Percentiles rank a stretch among this genome's conserved stretches.
These are phyloP conservation scores for Pelosia muscerda DNA, from an alignment of 2,888 invertebrate genomes.

Conservation along the genomic window DNA sequence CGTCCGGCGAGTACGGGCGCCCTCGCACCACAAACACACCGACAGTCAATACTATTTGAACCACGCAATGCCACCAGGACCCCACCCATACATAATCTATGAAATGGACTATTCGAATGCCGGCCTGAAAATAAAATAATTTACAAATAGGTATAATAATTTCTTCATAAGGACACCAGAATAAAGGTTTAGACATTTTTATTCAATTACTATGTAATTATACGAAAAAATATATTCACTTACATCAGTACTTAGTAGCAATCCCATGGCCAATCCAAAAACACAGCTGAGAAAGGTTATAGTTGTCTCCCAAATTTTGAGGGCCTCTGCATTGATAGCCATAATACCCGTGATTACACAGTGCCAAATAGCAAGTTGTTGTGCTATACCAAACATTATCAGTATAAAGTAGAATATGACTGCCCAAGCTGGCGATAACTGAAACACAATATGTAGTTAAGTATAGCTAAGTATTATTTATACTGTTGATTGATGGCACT, in stretches of 20 bases:
- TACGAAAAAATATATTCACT: slow-evolving; percentile 53
- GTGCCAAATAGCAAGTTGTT: slow-evolving; percentile 96
- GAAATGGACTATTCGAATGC: slow-evolving; percentile 93
- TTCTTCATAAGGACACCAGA: too few relatives aligned
- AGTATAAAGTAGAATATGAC: slow-evolving; percentile 94
- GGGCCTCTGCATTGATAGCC: slow-evolving; percentile 90
- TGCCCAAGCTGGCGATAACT: slow-evolving; percentile 95
- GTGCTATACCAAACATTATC: slow-evolving; percentile 95
- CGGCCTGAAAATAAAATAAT: slow-evolving; percentile 84
- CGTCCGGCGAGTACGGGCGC: slow-evolving; percentile 94
- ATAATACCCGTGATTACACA: slow-evolving; percentile 95
- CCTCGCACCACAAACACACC: slow-evolving; percentile 96
- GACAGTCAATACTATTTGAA: slow-evolving; percentile 91
- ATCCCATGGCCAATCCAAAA: slow-evolving; percentile 93
- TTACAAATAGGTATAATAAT: too few relatives aligned
- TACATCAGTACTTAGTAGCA: slow-evolving; percentile 95
- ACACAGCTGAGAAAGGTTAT: slow-evolving; percentile 94
- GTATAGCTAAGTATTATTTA: too few relatives aligned
- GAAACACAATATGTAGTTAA: slow-evolving; percentile 59
- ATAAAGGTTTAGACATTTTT: too few relatives aligned
- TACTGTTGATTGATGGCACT: too few relatives aligned
- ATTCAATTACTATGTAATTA: too few relatives aligned
- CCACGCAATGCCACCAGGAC: slow-evolving; percentile 94
- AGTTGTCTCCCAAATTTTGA: slow-evolving; percentile 93
- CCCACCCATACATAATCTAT: slow-evolving; percentile 94